Base-by-base conservation (phyloP, 1,140 invertebrate genomes). In the Apis dorsata region DNA sequence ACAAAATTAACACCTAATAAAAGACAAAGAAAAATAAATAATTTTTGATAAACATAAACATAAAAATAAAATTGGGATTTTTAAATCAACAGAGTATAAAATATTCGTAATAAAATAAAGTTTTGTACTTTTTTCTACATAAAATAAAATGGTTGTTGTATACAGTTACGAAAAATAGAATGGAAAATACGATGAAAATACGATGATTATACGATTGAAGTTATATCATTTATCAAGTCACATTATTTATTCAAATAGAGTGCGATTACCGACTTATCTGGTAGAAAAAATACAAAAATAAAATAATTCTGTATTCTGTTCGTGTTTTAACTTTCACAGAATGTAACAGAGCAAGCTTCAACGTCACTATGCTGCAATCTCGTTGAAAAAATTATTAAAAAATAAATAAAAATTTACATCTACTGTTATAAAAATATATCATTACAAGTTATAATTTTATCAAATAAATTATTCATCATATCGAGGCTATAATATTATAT, bases 231-330 rank as follows among this genome's bases (percentile, higher is more conserved):
- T 51, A 44, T 28, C 53, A 19, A 15, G 44, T 69, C 24, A 75
- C 55, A 59, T 70, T 77, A 81, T 69, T 79, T 60, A 79, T 76
- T 81, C 73, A 66, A 66, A 77, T 51, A 55, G 13, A 60, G n/a
- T 19, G n/a, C 4, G n/a, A 11, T 15, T 68, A 8, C 8, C 49
- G 17, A 24, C 24, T 17, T n/a, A 12, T 19, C 24, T 21, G 44
- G 19, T n/a, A 60, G 49, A 34, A 55, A 77, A 79, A 68, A 81
- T 24, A 55, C 63, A 59, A 28, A 21, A 70, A 49, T 78, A 83
- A 57, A 70, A 49, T 78, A 83, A 57, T 65, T 75, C 49, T 24
- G 62, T 66, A 83, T 83, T 83, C 51, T 55, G 55, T 83, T 83
- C 63, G 57, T 57, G 75, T 51, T 53, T 66, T 53, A 77, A 68